These are phyloP conservation scores for Antigone vipio DNA, from an alignment of 2,113 vertebrate genomes.

Conservation along the genomic window DNA sequence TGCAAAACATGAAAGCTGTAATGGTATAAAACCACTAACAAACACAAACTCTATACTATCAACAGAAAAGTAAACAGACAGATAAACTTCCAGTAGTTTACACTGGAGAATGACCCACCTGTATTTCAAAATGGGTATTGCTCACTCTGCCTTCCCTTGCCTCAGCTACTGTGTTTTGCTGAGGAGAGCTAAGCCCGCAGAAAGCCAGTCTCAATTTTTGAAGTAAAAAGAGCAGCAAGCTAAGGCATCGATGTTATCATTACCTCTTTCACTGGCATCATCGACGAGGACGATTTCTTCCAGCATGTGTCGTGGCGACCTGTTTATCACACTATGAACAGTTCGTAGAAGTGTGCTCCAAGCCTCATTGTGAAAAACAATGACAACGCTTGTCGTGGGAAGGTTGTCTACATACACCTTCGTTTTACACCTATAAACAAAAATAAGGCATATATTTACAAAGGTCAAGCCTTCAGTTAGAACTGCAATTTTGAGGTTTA, in stretches of 20 bases:
- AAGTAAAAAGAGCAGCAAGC: neutral
- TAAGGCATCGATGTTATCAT: rapidly evolving
- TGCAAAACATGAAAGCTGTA: neutral
- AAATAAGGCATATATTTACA: neutral
- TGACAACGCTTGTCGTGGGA: constrained; percentile 95
- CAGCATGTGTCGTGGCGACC: constrained; percentile 91
- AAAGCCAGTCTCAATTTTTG: neutral
- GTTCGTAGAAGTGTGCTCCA: constrained; percentile 97
- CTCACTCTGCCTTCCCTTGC: neutral
- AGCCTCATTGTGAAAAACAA: constrained; percentile 98
- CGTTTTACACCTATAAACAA: constrained; percentile 88
- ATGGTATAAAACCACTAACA: neutral
- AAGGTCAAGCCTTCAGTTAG: neutral
- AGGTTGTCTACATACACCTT: constrained; percentile 94
- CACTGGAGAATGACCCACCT: neutral
- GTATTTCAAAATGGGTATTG: rapidly evolving
- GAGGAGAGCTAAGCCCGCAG: neutral
- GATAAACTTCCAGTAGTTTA: neutral
- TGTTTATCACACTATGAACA: constrained; percentile 93
- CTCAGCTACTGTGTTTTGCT: neutral
- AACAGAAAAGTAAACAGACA: neutral
- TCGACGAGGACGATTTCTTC: constrained; percentile 97
- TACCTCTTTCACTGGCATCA: constrained; percentile 97
- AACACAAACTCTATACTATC: neutral
- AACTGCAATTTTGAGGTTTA: neutral